Evolutionary conservation across 2,113 vertebrate species (phyloP).

Genomic region (Phaethornis superciliosus): DNA sequence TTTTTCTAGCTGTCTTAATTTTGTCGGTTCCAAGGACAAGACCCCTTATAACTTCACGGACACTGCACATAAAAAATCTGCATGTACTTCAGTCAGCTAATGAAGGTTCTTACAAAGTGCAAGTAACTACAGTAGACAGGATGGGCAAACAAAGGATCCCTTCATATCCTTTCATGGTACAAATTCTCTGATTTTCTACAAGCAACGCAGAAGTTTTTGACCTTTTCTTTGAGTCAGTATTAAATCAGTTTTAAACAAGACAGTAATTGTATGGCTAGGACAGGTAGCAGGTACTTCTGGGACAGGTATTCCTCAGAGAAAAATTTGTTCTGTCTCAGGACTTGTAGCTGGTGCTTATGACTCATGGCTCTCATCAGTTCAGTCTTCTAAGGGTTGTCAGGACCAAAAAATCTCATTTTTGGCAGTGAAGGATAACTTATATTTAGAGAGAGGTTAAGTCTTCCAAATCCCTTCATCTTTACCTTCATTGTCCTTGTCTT

Average conservation of each 20-base stretch:
- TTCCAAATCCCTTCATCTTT: neutral
- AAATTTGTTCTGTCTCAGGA: neutral
- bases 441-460: neutral
- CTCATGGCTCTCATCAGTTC: neutral
- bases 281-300: neutral
- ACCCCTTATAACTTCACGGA: neutral
- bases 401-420: neutral
- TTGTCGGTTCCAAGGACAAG: conserved; percentile 9
- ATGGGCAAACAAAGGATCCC: neutral
- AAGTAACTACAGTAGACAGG: neutral
- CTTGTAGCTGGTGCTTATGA: neutral
- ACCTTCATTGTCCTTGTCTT: neutral
- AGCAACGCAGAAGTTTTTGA: neutral
- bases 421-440: neutral
- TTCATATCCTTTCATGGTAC: neutral
- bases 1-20: conserved; percentile 10
- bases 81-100: neutral
- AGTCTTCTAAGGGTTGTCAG: neutral
- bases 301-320: neutral
- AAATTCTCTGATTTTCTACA: neutral
- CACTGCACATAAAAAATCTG: neutral
- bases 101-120: neutral
- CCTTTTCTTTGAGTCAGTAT: neutral
- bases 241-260: neutral
- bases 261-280: neutral